Base-by-base conservation (phyloP, 2,888 invertebrate species). In the Ectemnius continuus region DNA sequence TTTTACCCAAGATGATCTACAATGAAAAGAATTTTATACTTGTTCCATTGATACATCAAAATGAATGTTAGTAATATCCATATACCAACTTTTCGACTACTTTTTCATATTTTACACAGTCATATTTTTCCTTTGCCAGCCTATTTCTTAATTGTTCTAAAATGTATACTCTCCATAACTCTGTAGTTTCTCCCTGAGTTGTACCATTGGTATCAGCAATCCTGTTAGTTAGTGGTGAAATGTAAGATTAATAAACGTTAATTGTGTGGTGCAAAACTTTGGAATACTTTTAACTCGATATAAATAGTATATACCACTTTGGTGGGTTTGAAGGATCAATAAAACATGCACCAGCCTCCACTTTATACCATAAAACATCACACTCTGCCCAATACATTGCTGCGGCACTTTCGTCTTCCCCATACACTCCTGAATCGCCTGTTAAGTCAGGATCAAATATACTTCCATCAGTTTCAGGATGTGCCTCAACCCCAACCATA, bases 391-490 rank as follows among this genome's bases (percentile, higher is more conserved):
- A 96, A 81, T 94, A 94, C 76, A 94, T 92, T 47, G 94, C 95
- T 78, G 94, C 93, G 85, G 94, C 93, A 20, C 93, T 92, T 88
- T 96, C 96, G 86, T 96, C 96, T 91, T 95, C 95, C 78, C 95
- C 95, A 86, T 95, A 96, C 87, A 96, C 94, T 70, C 95, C 96
- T 3, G 96, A 96, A 86, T 96, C 94, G 64, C 93, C 92, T 56
- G 92, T 92, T 11, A 92, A 92, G 82, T 94, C 96, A 4, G 95
- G 93, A 92, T 95, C 95, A 90, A 96, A 96, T 11, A 96, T 94
- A 86, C 95, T 94, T 64, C 96, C 95, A 88, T 96, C 96, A 78
- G 95, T 95, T 88, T 96, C 96, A 2, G 96, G 96, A 89, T 96
- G 96, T n/a, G 95, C 96, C 91, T 97, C 96, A 86, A 95, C 95